These are phyloP conservation scores for Formicarius rufipectus DNA, from an alignment of 2,113 vertebrate species.

Conservation along the genomic window DNA sequence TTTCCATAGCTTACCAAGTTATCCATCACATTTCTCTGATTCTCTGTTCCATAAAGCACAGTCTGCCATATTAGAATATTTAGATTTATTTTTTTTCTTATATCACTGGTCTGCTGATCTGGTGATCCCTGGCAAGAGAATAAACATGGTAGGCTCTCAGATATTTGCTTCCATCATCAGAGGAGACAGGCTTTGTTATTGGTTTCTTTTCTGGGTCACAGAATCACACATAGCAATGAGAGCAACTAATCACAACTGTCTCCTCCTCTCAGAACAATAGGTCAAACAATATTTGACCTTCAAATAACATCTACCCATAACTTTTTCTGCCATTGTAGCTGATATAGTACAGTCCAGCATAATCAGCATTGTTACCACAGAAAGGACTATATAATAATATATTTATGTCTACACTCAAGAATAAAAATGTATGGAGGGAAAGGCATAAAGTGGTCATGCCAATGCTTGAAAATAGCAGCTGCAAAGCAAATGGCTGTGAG, in stretches of 20 bases:
- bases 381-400: background rate
- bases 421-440: background rate
- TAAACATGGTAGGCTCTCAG: background rate
- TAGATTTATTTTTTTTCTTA: background rate
- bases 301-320: background rate
- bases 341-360: background rate
- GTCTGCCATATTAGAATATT: background rate
- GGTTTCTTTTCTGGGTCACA: background rate
- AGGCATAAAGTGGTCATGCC: background rate
- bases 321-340: background rate
- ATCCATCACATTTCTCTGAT: background rate
- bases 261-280: background rate
- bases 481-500: background rate
- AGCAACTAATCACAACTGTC: background rate
- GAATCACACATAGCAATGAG: background rate
- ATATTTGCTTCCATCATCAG: background rate
- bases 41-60: background rate
- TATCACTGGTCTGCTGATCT: background rate
- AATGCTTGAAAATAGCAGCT: background rate
- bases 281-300: too few relatives aligned
- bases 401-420: background rate
- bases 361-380: background rate
- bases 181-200: background rate
- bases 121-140: background rate
- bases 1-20: background rate